A percentile compares a stretch with the other conserved stretches of the same genome.
Evolutionary conservation across 2,113 vertebrate species (phyloP).

Genomic region (Sturnira hondurensis): DNA sequence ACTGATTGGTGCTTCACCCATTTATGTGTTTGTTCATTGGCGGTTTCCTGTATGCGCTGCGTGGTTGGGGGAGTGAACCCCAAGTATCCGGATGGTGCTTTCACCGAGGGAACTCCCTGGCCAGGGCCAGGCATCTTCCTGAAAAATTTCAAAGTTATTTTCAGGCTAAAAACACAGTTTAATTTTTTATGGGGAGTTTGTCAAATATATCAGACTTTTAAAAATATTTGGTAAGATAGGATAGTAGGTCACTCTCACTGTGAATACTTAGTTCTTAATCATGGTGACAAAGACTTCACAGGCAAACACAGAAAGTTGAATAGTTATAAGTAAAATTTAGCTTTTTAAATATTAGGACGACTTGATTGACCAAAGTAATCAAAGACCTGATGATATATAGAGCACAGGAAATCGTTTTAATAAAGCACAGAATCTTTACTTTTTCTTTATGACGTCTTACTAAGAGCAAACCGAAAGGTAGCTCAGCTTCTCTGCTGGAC

Average conservation of each 20-base stretch:
- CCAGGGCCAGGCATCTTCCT: too few relatives aligned
- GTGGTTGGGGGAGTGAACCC: too few relatives aligned
- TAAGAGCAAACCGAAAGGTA: not conserved
- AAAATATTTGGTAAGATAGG: not conserved
- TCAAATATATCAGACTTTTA: not conserved
- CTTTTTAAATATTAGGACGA: not conserved
- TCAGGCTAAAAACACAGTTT: not conserved
- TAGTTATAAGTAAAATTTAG: not conserved
- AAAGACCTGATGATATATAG: not conserved
- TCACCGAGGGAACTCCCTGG: too few relatives aligned
- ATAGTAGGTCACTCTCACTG: not conserved
- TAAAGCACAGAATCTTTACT: not conserved
- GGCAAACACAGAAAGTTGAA: not conserved
- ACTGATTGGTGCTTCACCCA: too few relatives aligned
- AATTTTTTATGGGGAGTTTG: not conserved
- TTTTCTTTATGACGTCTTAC: not conserved
- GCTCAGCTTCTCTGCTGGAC: not conserved
- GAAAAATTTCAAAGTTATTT: too few relatives aligned
- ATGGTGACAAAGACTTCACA: not conserved
- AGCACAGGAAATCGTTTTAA: not conserved
- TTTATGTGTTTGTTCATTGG: too few relatives aligned
- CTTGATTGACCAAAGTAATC: not conserved
- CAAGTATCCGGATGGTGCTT: too few relatives aligned
- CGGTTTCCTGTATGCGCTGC: too few relatives aligned
- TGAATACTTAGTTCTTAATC: not conserved